Base-by-base conservation (phyloP, 92 coral and sea anemone genomes). In the Meandrina meandrites region DNA sequence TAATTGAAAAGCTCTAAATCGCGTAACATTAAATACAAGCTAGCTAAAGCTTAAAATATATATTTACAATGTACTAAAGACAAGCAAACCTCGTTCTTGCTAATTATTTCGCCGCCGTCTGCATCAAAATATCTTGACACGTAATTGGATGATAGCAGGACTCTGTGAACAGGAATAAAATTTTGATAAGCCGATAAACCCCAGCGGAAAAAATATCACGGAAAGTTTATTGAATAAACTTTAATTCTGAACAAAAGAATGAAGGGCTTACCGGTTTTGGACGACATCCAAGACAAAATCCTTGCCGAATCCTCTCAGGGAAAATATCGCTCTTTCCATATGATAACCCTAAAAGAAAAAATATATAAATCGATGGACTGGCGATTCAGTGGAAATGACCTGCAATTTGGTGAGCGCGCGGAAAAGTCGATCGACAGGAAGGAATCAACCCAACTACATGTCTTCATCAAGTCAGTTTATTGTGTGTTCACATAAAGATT, bases 291-390 rank as follows among this genome's bases (percentile, higher is more conserved):
- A 86, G 50, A 87, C 30, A 47, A 90, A 92, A 3, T 81, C 86
- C 82, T 80, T 88, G 64, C 93, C 93, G n/a, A 86, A 84, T 27
- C 94, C 95, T 27, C 80, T 83, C 35, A 94, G 69, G 19, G 73
- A 81, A 81, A 94, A 72, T 28, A 89, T 77, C 40, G 91, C 84
- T 32, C 78, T 80, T 30, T 90, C 88, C 24, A 75, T 58, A 73
- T 90, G 94, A 34, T 91, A 90, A 40, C 84, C 90, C 98, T 94
- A 48, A 19, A 78, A 69, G 35, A 30, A 74, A 54, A 67, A 51
- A 0, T 5, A 22, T 6, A 56, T 13, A 0, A 10, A 60, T 7
- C 68, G 67, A 57, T 70, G 21, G 76, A 36, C 42, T 18, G 36
- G 36, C 30, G 40, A 69, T 66, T 68, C 17, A 12, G 12, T 8